Evolutionary conservation across 2,113 vertebrate species (phyloP), one percentile per base, ranked within the genome.

Genomic region (Phoxinus phoxinus): DNA sequence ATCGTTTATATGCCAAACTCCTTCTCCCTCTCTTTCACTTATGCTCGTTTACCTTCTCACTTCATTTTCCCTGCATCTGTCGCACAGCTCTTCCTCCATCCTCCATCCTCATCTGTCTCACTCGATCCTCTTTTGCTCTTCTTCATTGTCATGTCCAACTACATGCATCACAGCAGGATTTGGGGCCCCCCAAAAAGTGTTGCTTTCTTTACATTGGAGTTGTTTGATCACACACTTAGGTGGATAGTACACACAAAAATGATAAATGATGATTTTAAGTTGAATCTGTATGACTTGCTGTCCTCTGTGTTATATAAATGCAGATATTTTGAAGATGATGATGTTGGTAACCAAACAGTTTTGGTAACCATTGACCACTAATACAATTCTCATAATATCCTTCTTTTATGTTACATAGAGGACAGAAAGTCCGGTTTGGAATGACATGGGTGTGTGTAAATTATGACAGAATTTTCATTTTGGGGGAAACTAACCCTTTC

Each of bases 1-100:
- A 91, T 92, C 81, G 93, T 94, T 93, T 93, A 93, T 91, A 92
- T 94, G 89, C 92, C 92, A 90, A 72, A 84, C 86, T 89, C 86
- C 23, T 53, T 51, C 0, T 85, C 32, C 83, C 67, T 87, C 84
- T 61, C 81, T 41, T 67, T 19, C 21, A 37, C 63, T 35, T 82
- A 35, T 71, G 44, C 63, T 82, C 25, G 12, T 82, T 69, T 82
- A 25, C 80, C 41, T 82, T 82, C 63, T 61, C 56, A 84, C 91
- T 86, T 92, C 91, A 92, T 92, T 90, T 83, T 94, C 91, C 89
- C 87, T 88, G 61, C 85, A 83, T 91, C 90, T 93, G 92, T 92
- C 92, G 90, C 89, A 90, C 85, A 88, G 86, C 89, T 93, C 90
- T 91, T 89, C 76, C 77, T 88, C 84, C 41, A 71, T 84, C 87